Base-by-base conservation (phyloP, 2,113 vertebrate genomes). In the Turdus rufiventris region DNA sequence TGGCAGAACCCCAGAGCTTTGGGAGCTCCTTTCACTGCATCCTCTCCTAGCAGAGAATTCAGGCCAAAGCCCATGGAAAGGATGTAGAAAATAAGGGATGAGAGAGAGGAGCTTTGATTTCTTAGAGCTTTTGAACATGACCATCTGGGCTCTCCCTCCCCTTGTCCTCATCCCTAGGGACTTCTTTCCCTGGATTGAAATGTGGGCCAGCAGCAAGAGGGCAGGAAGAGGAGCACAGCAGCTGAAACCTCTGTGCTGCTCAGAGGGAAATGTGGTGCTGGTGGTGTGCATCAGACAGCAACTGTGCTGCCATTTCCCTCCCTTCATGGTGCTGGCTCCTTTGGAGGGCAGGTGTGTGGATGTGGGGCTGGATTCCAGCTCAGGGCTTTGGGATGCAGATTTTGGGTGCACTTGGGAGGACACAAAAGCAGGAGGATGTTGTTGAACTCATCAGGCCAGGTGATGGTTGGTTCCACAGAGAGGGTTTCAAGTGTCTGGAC, bases 251-350 rank as follows among this genome's bases (percentile, higher is more conserved):
- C 61, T 4, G 3, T 53, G 63, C 63, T 5, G 7, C 45, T 86
- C 0, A 0, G 51, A 63, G 71, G 40, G 25, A 86, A 73, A 26
- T 1, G 1, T 3, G 2, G 24, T 38, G n/a, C n/a, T n/a, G 38
- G 38, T 47, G 23, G 19, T 3, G 3, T 2, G 12, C 17, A 60
- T 63, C 2, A 62, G 54, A 17, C 21, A 88, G 36, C 0, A 2
- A 24, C 42, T 4, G 0, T 17, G 14, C 7, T 31, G 14, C 14
- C 10, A 33, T 66, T 61, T 74, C 51, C 25, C 29, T 71, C 6
- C 2, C 5, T 18, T 48, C 36, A 13, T 4, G 20, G 7, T 24
- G 7, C 15, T 68, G 62, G 5, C 14, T 92, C 28, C 75, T 31
- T 28, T 28, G 62, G 28, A 86, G 15, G 25, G 8, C 31, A 34